Percentiles rank a stretch among this genome's conserved stretches.
Evolutionary conservation across 2,113 vertebrate genomes (phyloP).

Genomic region (Condylura cristata): DNA sequence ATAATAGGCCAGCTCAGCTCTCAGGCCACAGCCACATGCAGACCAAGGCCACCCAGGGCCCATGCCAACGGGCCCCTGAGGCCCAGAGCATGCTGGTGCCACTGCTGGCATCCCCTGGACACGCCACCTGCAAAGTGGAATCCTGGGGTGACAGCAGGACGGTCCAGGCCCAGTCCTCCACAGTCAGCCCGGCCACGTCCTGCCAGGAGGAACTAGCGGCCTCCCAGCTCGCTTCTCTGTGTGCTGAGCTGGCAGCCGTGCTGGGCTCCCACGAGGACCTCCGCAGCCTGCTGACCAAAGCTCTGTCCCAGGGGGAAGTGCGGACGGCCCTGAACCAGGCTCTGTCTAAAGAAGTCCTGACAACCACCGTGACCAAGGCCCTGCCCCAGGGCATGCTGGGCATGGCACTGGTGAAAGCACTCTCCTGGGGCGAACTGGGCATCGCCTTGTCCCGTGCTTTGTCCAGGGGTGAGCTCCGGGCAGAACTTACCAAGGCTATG

Average conservation of each 20-base stretch:
- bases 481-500: conserved; percentile 34
- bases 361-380: neutral
- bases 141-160: conserved; percentile 49
- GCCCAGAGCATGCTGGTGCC: neutral
- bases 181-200: neutral
- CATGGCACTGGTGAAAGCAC: neutral
- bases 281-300: neutral
- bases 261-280: conserved; percentile 67
- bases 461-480: neutral
- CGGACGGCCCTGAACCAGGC: conserved; percentile 37
- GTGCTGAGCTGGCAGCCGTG: neutral
- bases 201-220: conserved; percentile 25
- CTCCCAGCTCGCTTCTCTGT: conserved; percentile 20
- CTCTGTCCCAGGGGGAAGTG: conserved; percentile 61
- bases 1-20: neutral
- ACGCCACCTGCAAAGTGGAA: neutral
- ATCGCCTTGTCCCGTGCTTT: neutral
- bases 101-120: neutral
- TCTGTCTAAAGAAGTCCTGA: conserved; percentile 61
- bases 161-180: accelerated
- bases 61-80: neutral
- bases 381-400: conserved; percentile 64
- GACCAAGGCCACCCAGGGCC: neutral
- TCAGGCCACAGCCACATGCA: accelerated
- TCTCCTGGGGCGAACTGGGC: conserved; percentile 57